Conservation (phyloP, 2,888 invertebrate species). For the Danaus chrysippus region DNA sequence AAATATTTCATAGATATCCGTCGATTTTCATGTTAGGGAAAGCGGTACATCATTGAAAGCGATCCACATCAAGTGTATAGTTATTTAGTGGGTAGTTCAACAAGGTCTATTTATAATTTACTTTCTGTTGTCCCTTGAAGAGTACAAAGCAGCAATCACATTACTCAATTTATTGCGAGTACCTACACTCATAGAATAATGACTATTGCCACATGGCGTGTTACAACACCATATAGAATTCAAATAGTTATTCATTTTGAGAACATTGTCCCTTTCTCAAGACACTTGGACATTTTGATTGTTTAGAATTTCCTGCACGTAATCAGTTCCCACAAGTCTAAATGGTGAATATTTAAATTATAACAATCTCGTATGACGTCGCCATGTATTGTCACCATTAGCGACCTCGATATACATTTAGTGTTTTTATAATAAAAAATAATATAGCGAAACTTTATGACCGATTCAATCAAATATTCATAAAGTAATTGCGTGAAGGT, state of each 20-base stretch:
- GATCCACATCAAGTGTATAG: not conserved
- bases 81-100: conserved; percentile 3
- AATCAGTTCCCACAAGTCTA: conserved; percentile 61
- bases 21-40: conserved; percentile 10
- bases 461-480: conserved; percentile 53
- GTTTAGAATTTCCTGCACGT: conserved; percentile 68
- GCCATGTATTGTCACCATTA: not conserved
- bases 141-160: not conserved
- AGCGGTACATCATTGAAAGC: conserved; percentile 4
- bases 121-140: not conserved
- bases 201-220: conserved; percentile 16
- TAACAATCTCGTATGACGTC: conserved; percentile 1
- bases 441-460: conserved; percentile 29
- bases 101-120: not conserved
- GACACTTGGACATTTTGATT: conserved; percentile 44
- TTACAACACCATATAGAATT: conserved; percentile 27
- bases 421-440: conserved; percentile 9
- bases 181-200: conserved; percentile 19
- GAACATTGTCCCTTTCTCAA: conserved; percentile 34
- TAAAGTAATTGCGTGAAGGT: conserved; percentile 67
- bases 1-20: conserved; percentile 10
- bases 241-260: conserved; percentile 26
- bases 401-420: not conserved
- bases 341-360: conserved; percentile 41
- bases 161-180: conserved; percentile 11